Percentiles rank a stretch among this genome's conserved stretches.
Evolutionary conservation across 2,888 invertebrate species (phyloP).

Genomic region (Lasioglossum malachurum): DNA sequence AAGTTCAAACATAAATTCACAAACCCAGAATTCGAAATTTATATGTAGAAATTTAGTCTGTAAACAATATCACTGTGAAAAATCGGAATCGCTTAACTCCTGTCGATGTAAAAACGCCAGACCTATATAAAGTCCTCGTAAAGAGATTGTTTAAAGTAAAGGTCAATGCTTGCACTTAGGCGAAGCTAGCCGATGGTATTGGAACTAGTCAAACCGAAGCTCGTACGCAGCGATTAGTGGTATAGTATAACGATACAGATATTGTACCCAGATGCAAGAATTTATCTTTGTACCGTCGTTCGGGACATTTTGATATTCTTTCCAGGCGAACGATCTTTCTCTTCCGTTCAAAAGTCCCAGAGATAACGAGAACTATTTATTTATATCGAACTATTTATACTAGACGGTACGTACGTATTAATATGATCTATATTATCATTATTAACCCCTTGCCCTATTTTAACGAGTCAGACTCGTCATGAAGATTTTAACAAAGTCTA

Average conservation of each 20-base stretch:
- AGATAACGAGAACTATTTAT: slow-evolving; percentile 68
- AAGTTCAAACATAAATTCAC: neutral
- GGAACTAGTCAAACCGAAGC: slow-evolving; percentile 65
- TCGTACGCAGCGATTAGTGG: slow-evolving; percentile 37
- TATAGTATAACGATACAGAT: slow-evolving; percentile 39
- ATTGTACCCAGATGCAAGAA: slow-evolving; percentile 27
- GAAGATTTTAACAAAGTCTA: too few relatives aligned
- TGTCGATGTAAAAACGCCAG: slow-evolving; percentile 23
- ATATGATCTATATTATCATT: slow-evolving; percentile 13
- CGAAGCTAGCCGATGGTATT: slow-evolving; percentile 60
- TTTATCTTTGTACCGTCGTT: slow-evolving; percentile 50
- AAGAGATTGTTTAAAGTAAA: slow-evolving; percentile 16
- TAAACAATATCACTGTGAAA: neutral
- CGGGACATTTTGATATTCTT: slow-evolving; percentile 31
- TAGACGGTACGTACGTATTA: slow-evolving; percentile 47
- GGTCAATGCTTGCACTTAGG: slow-evolving; percentile 50
- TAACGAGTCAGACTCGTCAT: too few relatives aligned
- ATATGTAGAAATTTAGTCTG: neutral
- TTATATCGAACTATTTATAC: slow-evolving; percentile 73
- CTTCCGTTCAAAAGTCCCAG: slow-evolving; percentile 19
- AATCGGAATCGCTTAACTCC: slow-evolving; percentile 31
- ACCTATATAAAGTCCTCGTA: slow-evolving; percentile 11
- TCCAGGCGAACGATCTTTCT: slow-evolving; percentile 11
- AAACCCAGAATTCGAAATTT: neutral
- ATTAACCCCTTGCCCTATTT: neutral